Conservation (phyloP, 1,140 invertebrate species). For the Manduca sexta region DNA sequence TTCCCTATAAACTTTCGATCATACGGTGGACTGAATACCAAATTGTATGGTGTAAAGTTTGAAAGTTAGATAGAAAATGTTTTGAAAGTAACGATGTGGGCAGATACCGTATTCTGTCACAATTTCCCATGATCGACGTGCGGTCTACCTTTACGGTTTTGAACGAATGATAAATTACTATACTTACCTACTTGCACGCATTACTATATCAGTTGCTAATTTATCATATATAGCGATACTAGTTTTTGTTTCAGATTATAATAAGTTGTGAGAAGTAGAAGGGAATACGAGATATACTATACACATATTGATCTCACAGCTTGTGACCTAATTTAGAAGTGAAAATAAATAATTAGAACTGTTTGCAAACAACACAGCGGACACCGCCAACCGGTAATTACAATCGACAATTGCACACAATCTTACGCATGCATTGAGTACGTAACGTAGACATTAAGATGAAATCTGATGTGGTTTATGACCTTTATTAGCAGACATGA, state of each 20-base stretch:
- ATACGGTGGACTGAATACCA: too few relatives aligned
- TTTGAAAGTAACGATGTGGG: conserved; percentile 38
- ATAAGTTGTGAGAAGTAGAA: not conserved
- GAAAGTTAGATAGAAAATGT: conserved; percentile 35
- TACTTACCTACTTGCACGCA: conserved; percentile 2
- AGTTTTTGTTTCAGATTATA: too few relatives aligned
- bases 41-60: not conserved
- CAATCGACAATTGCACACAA: not conserved
- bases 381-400: too few relatives aligned
- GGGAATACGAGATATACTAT: too few relatives aligned
- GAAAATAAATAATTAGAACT: too few relatives aligned
- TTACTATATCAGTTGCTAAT: not conserved
- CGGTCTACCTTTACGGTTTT: conserved; percentile 39
- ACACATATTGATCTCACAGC: not conserved
- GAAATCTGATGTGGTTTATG: too few relatives aligned
- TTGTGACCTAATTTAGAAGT: too few relatives aligned
- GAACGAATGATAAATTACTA: conserved; percentile 27
- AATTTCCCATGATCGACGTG: conserved; percentile 43
- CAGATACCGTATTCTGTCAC: conserved; percentile 41
- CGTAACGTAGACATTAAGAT: too few relatives aligned
- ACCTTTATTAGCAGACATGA: too few relatives aligned
- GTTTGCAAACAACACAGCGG: too few relatives aligned
- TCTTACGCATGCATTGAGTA: not conserved
- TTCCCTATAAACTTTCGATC: too few relatives aligned
- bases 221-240: not conserved